Evolutionary conservation across 2,797 vertebrate genomes (phyloP).

Genomic region (Phoxinus dragarum): DNA sequence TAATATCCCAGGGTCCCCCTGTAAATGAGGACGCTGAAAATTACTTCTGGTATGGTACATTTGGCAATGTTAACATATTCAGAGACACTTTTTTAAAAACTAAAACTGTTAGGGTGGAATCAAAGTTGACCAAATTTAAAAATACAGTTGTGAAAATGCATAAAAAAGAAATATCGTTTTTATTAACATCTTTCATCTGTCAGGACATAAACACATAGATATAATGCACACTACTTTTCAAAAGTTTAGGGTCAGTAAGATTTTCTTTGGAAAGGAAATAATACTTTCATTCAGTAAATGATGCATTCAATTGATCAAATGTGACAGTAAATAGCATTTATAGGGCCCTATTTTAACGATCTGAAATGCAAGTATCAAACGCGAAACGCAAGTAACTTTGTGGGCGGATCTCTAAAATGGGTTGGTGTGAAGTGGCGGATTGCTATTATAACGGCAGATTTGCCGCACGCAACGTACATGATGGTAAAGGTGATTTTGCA

Average conservation of each 20-base stretch:
- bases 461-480: too few species aligned
- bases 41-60: background rate
- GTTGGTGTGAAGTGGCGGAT: too few species aligned
- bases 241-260: background rate
- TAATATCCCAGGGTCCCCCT: constrained; percentile 86
- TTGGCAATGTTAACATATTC: background rate
- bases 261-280: background rate
- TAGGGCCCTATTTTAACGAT: too few species aligned
- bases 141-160: background rate
- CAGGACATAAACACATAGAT: background rate
- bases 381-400: too few species aligned
- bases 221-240: background rate
- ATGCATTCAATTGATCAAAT: background rate
- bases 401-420: too few species aligned
- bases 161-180: background rate
- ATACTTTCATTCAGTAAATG: background rate
- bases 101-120: background rate
- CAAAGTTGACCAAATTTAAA: background rate
- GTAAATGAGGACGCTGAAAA: constrained; percentile 54
- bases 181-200: background rate
- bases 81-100: background rate
- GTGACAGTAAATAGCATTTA: background rate
- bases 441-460: too few species aligned
- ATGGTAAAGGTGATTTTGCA: too few species aligned
- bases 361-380: too few species aligned